Percentiles rank a stretch among this genome's conserved stretches.
Evolutionary conservation across 2,113 vertebrate genomes (phyloP).

Genomic region (Phycodurus eques): DNA sequence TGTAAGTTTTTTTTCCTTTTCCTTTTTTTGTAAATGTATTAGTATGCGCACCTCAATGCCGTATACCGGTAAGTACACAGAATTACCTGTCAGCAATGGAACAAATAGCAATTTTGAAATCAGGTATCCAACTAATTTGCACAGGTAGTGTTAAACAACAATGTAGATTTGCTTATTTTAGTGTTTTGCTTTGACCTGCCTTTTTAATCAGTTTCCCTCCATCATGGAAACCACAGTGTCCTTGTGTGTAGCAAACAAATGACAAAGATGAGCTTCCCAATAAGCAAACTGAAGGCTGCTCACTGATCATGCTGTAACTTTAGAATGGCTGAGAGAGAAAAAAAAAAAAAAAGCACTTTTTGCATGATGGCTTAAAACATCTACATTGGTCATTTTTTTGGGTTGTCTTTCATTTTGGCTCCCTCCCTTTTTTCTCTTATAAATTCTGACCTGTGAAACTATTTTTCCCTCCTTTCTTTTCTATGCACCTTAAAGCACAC

Average conservation of each 20-base stretch:
- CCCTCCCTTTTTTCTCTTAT: slow-evolving; percentile 74
- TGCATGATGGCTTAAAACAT: slow-evolving; percentile 86
- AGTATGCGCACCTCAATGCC: slow-evolving; percentile 28
- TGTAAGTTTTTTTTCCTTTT: background rate
- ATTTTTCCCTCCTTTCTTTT: slow-evolving; percentile 93
- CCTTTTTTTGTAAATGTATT: background rate
- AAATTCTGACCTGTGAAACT: slow-evolving; percentile 94
- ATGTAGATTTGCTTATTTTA: background rate
- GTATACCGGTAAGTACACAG: background rate
- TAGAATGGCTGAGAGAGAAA: background rate
- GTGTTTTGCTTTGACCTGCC: background rate
- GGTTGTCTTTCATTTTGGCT: slow-evolving; percentile 54
- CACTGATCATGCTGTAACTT: slow-evolving; percentile 29
- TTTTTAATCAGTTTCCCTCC: background rate
- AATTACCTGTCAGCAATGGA: background rate
- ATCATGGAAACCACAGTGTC: slow-evolving; percentile 7
- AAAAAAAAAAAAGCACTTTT: slow-evolving; percentile 24
- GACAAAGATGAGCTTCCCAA: background rate
- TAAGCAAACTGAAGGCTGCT: slow-evolving; percentile 64
- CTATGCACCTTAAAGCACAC: slow-evolving; percentile 95
- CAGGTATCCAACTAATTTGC: background rate
- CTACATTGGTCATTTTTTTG: slow-evolving; percentile 85
- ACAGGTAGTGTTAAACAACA: background rate
- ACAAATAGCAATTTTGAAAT: background rate
- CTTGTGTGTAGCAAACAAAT: background rate